phyloP scores from a whole-genome alignment of 2,888 invertebrate species.

The Dusona sp. region DNA sequence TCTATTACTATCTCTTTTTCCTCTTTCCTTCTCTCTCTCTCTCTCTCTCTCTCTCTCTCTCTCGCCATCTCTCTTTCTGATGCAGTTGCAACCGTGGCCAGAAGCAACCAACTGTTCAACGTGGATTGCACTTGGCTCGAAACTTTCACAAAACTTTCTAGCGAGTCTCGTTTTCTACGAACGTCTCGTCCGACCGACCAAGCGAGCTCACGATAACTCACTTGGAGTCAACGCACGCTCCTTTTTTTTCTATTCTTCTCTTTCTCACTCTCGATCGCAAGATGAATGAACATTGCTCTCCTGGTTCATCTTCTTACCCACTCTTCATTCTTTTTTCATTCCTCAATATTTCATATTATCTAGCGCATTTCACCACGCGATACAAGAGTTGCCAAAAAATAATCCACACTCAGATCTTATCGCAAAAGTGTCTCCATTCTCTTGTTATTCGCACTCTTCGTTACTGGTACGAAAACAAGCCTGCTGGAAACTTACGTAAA shows the following conservation, averaged over 20 bases:
- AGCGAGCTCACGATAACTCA: conserved; percentile 45
- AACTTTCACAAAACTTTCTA: conserved; percentile 75
- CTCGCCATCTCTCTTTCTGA: conserved; percentile 24
- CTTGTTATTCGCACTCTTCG: conserved; percentile 6
- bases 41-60: no score
- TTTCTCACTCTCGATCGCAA: conserved; percentile 15
- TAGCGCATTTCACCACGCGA: not conserved
- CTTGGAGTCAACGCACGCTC: conserved; percentile 62
- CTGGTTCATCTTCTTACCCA: not conserved
- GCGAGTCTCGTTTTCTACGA: conserved; percentile 72
- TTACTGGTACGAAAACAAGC: conserved; percentile 10
- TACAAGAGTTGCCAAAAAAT: not conserved
- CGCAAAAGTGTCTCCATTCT: not conserved
- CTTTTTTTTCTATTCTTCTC: conserved; percentile 8
- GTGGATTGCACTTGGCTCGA: conserved; percentile 71
- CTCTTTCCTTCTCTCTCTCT: conserved; percentile 44
- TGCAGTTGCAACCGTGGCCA: conserved; percentile 52
- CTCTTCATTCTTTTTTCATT: not conserved
- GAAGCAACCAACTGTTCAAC: conserved; percentile 59
- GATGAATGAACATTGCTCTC: conserved; percentile 59
- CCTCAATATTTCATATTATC: conserved; percentile 10
- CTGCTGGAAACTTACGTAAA: conserved; percentile 53
- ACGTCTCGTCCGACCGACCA: conserved; percentile 51
- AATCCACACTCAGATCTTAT: not conserved
- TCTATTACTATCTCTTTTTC: conserved; percentile 51